Base-by-base conservation (phyloP, 1,140 invertebrate species). In the Drosophila lacertosa region DNA sequence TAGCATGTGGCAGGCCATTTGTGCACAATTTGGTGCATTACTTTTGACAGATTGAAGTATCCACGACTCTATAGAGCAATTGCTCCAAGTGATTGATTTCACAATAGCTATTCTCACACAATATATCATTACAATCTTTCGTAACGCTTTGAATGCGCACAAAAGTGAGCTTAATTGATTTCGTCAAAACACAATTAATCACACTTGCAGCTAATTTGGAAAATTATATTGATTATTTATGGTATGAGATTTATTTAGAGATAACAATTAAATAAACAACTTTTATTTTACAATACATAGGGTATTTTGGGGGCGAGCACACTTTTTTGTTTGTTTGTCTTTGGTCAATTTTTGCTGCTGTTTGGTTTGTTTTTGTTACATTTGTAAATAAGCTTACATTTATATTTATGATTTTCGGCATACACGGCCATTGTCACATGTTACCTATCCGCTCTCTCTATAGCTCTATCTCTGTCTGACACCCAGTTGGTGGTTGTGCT, bases 331-430 rank as follows among this genome's bases (percentile, higher is more conserved):
- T 65, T 60, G 26, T 48, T 26, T 22, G 32, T 54, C 20, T 40
- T 10, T 47, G 9, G 18, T 44, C 44, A 13, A n/a, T 42, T 24
- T 13, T 22, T 35, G 33, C 33, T 65, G 44, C 22, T 10, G 22
- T 26, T 65, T 29, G 13, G 51, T 33, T 53, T 53, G 40, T 40
- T 69, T 37, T 35, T 22, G 18, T 50, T 63, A 18, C 47, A 68
- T 58, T 66, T 67, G 39, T 69, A 79, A 86, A 84, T 79, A 69
- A 80, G 76, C 64, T 84, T 86, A 60, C 70, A 84, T 73, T 74
- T 74, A 71, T 86, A 83, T 86, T 77, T 77, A 74, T 80, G 81
- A 68, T 80, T 55, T 66, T 13, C 29, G 9, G 22, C 13, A 42
- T 33, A 44, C 37, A 16, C 42, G 37, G 15, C 39, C 15, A 29